These are phyloP conservation scores for Aradus depressus DNA, from an alignment of 2,888 invertebrate genomes.

Conservation along the genomic window DNA sequence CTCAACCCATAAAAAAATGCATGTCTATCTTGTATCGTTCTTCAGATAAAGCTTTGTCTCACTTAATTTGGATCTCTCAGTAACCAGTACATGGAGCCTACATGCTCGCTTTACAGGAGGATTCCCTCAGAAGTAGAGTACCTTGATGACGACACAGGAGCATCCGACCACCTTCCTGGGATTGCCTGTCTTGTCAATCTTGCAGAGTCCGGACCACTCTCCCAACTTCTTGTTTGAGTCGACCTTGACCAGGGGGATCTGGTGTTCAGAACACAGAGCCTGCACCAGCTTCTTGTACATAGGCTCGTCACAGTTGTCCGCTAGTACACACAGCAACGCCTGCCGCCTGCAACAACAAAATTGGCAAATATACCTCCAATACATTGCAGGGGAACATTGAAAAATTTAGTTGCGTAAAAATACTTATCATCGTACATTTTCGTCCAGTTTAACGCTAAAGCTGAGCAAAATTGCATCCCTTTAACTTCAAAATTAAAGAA, in stretches of 20 bases:
- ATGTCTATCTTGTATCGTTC: constrained; percentile 5
- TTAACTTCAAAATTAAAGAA: no score
- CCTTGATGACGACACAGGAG: constrained; percentile 83
- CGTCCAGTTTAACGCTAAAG: no score
- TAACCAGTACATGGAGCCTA: no score
- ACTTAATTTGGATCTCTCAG: background rate
- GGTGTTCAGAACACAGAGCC: constrained; percentile 95
- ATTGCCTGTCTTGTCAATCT: constrained; percentile 98
- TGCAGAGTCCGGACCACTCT: constrained; percentile 99
- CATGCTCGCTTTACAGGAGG: no score
- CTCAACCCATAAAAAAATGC: no score
- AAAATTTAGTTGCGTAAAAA: no score
- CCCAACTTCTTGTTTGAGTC: constrained; percentile 98
- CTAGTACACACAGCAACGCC: constrained; percentile 90
- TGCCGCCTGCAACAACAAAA: constrained; percentile 58
- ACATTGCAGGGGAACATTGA: no score
- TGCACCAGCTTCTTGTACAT: constrained; percentile 95
- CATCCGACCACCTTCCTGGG: constrained; percentile 97
- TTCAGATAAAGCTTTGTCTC: background rate
- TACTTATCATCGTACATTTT: no score
- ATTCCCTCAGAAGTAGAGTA: no score
- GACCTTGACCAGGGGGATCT: constrained; percentile 92
- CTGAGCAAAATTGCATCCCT: no score
- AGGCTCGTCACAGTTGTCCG: constrained; percentile 97
- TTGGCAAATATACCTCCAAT: no score